These are phyloP conservation scores for Ruditapes philippinarum DNA, from an alignment of 1,140 invertebrate species.

Conservation along the genomic window DNA sequence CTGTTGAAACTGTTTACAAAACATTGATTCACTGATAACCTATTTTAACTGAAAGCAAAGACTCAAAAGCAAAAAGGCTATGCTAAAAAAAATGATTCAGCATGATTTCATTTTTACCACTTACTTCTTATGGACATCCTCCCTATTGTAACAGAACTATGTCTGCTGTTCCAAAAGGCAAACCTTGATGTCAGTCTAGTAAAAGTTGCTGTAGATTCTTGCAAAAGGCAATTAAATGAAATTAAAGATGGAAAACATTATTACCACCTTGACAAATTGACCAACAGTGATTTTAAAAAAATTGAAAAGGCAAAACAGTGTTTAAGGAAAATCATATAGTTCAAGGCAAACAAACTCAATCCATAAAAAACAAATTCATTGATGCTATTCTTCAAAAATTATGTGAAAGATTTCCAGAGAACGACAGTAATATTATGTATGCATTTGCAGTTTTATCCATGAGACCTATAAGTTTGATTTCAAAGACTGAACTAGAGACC, in stretches of 20 bases:
- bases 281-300: not conserved
- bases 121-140: constrained; percentile 51
- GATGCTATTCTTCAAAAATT: constrained; percentile 29
- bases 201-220: not conserved
- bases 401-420: constrained; percentile 32
- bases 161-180: constrained; percentile 44
- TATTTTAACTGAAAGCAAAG: constrained; percentile 33
- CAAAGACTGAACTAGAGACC: not conserved
- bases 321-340: constrained; percentile 33
- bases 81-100: constrained; percentile 26
- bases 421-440: constrained; percentile 55
- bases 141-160: constrained; percentile 53
- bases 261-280: not conserved
- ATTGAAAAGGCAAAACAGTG: not conserved
- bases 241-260: not conserved
- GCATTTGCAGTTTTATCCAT: constrained; percentile 30
- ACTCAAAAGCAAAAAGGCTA: constrained; percentile 62
- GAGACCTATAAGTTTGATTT: constrained; percentile 16
- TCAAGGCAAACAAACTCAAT: constrained; percentile 16
- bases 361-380: constrained; percentile 26
- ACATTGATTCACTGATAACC: constrained; percentile 38
- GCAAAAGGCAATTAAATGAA: not conserved
- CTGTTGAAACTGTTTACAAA: constrained; percentile 51
- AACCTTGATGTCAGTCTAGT: constrained; percentile 47
- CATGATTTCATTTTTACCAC: constrained; percentile 52